These are phyloP conservation scores for Siderastrea radians DNA, from an alignment of 92 coral and sea anemone genomes.

Conservation along the genomic window DNA sequence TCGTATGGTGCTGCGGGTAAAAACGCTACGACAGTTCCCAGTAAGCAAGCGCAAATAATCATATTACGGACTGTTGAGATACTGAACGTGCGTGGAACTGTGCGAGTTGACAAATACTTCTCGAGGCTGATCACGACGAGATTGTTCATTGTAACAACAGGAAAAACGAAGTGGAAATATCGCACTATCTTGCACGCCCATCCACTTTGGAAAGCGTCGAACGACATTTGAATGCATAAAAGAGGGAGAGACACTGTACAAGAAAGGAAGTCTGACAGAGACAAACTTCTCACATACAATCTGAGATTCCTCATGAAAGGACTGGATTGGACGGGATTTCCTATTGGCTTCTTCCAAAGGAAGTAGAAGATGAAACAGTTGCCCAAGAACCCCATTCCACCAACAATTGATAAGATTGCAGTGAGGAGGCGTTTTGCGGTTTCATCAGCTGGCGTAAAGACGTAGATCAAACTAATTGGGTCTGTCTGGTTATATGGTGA, in stretches of 20 bases:
- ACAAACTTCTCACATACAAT: neutral
- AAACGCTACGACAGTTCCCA: neutral
- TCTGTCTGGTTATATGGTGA: no score
- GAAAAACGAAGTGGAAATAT: neutral
- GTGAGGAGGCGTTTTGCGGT: no score
- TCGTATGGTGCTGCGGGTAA: neutral
- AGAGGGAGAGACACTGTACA: neutral
- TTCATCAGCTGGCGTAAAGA: no score
- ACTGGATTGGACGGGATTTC: neutral
- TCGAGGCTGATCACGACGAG: neutral
- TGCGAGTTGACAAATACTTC: neutral
- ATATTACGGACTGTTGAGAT: neutral
- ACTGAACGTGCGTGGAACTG: neutral
- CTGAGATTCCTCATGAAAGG: neutral
- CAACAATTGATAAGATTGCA: no score
- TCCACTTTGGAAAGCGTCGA: neutral
- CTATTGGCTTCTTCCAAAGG: no score
- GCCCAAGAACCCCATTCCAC: no score
- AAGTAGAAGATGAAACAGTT: no score
- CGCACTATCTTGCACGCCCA: slow-evolving; percentile 6
- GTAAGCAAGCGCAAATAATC: neutral
- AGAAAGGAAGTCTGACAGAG: neutral
- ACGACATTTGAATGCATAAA: neutral
- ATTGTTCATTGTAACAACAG: neutral
- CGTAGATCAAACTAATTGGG: no score